Evolutionary conservation across 2,888 invertebrate species (phyloP), one percentile per base, ranked within the genome.

Genomic region (Mechanitis messenoides): DNA sequence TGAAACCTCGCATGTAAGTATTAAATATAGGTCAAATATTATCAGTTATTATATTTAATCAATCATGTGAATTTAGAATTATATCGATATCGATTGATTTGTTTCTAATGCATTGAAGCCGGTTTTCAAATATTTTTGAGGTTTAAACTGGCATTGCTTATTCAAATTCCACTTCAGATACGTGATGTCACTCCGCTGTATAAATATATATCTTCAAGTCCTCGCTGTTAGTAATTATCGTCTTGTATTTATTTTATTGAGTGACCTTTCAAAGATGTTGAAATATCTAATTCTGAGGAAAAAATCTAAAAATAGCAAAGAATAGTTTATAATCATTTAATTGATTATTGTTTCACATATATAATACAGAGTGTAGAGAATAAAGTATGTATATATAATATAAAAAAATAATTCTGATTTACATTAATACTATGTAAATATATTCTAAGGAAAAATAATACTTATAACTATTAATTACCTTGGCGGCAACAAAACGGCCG

Each of bases 1-100:
- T 47, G 68, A 71, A 70, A 72, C 72, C 74, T 59, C 69, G 71
- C 76, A 78, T 73, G 87, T 87, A 80, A 79, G 77, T 81, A 80
- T 75, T 74, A 31, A 12, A 50, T 31, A 9, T 31, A 50, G 3
- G 28, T 50, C n/a, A 50, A 31, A 50, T 3, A 47, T 20, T 28
- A 20, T 20, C 20, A 20, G 20, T 20, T 20, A 20, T 20, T 20
- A 20, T 20, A 20, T 20, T 20, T 20, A 20, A 20, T 20, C 20
- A 20, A 20, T 20, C 20, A 20, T 50, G 4, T 50, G 2, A n/a
- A 50, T 50, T 31, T 76, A 77, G 74, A 77, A 75, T 72, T 75
- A 73, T 45, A 54, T 50, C 53, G 64, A n/a, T 45, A 35, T 58
- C 53, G 20, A 42, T 9, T 50, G 33, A 42, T 64, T 60, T 62